Percentiles rank a stretch among this genome's conserved stretches.
phyloP scores from a whole-genome alignment of 1,140 invertebrate species.

The Apis cerana region DNA sequence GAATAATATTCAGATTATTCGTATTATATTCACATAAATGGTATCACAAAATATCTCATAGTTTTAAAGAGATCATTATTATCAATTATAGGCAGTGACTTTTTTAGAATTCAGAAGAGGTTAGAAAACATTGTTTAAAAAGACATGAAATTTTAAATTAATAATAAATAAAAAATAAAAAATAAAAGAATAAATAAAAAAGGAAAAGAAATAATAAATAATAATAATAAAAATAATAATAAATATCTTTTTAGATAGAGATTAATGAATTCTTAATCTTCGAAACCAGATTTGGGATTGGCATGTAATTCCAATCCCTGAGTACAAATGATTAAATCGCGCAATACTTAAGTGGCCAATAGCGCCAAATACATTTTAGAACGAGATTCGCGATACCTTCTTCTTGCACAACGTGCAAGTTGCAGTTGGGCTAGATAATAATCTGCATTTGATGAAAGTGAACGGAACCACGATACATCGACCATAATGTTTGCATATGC shows the following conservation, averaged over 20 bases:
- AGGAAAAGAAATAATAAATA: not conserved
- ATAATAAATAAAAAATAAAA: not conserved
- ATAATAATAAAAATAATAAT: not conserved
- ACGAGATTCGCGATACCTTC: conserved; percentile 56
- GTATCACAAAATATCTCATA: too few species aligned
- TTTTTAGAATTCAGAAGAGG: not conserved
- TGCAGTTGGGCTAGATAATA: conserved; percentile 53
- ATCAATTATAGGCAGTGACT: too few species aligned
- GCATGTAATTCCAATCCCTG: not conserved
- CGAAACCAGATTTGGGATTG: not conserved
- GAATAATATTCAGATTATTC: too few species aligned
- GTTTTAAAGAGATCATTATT: too few species aligned
- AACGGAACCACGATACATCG: conserved; percentile 50
- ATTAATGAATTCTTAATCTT: not conserved
- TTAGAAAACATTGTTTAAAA: not conserved
- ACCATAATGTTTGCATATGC: not conserved
- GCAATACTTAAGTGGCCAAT: not conserved
- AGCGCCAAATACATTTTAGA: conserved; percentile 8
- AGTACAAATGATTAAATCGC: not conserved
- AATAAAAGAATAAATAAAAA: not conserved
- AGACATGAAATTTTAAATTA: not conserved
- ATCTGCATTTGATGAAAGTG: conserved; percentile 68
- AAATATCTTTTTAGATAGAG: too few species aligned
- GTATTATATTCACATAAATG: too few species aligned
- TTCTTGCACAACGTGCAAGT: conserved; percentile 56